Conservation (phyloP, 2,797 vertebrate genomes). For the Etheostoma nigrum region DNA sequence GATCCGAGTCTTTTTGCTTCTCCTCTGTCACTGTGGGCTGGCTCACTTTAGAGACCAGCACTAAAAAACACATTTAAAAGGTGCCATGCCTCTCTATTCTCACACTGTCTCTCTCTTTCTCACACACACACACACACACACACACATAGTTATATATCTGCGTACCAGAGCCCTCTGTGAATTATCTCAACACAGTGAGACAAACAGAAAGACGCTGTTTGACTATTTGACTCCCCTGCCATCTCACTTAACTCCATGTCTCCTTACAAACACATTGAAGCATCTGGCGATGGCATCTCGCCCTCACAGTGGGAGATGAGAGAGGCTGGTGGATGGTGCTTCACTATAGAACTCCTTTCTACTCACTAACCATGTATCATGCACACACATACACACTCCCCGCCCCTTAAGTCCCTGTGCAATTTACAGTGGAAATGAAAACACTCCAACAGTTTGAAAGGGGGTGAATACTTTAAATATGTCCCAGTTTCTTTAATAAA, state of each 20-base stretch:
- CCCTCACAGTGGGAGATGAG: slow-evolving; percentile 58
- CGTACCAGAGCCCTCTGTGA: slow-evolving; percentile 41
- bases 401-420: slow-evolving; percentile 64
- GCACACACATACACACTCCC: slow-evolving; percentile 19
- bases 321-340: slow-evolving; percentile 56
- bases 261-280: slow-evolving; percentile 36
- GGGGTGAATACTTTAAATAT: slow-evolving; percentile 60
- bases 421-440: slow-evolving; percentile 79
- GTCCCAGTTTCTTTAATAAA: slow-evolving; percentile 58
- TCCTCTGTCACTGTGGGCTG: slow-evolving; percentile 49
- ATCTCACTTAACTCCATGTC: slow-evolving; percentile 60
- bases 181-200: slow-evolving; percentile 44
- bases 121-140: neutral
- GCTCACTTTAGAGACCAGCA: slow-evolving; percentile 49
- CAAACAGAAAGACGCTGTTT: slow-evolving; percentile 36
- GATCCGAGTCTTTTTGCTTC: slow-evolving; percentile 58
- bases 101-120: neutral
- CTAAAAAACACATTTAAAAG: slow-evolving; percentile 68
- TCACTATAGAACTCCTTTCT: slow-evolving; percentile 48
- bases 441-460: slow-evolving; percentile 62
- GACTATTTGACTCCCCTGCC: slow-evolving; percentile 43
- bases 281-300: slow-evolving; percentile 57
- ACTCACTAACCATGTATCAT: slow-evolving; percentile 29
- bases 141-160: slow-evolving; percentile 27
- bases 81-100: slow-evolving; percentile 37